These are phyloP conservation scores for Phenacoccus solenopsis DNA, from an alignment of 1,140 invertebrate species.

Conservation along the genomic window DNA sequence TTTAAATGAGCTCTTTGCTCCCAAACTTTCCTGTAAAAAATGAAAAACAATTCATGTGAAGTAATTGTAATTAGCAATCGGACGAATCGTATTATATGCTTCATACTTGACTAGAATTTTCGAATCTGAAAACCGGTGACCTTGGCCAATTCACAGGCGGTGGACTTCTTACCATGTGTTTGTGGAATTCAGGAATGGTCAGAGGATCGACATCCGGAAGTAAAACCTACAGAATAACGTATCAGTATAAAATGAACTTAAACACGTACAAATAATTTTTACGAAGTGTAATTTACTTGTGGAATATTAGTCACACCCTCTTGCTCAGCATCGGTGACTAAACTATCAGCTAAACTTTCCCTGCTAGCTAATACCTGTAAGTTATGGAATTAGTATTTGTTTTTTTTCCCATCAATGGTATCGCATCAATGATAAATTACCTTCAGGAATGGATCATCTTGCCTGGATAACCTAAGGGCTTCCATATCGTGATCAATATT, in stretches of 20 bases:
- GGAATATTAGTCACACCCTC: slow-evolving; percentile 63
- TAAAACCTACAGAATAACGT: slow-evolving; percentile 11
- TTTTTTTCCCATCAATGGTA: neutral
- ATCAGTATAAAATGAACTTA: neutral
- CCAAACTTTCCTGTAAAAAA: slow-evolving; percentile 4
- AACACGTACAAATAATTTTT: neutral
- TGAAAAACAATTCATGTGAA: neutral
- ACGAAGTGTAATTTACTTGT: slow-evolving; percentile 38
- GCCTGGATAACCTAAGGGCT: slow-evolving; percentile 56
- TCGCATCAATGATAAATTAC: slow-evolving; percentile 32
- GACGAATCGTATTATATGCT: neutral
- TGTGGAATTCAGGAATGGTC: slow-evolving; percentile 62
- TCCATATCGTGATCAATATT: slow-evolving; percentile 75
- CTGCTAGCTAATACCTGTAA: slow-evolving; percentile 56
- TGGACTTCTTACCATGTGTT: slow-evolving; percentile 67
- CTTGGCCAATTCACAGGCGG: slow-evolving; percentile 58
- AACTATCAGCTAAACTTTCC: slow-evolving; percentile 55
- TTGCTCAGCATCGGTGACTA: slow-evolving; percentile 42
- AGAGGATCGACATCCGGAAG: slow-evolving; percentile 47
- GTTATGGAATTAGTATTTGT: slow-evolving; percentile 5
- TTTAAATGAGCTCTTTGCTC: neutral
- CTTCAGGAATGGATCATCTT: slow-evolving; percentile 71
- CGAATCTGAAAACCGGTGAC: slow-evolving; percentile 34
- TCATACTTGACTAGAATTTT: slow-evolving; percentile 29
- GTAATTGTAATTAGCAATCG: neutral